phyloP scores from a whole-genome alignment of 2,888 invertebrate species.

The Ennomos fuscantarius region DNA sequence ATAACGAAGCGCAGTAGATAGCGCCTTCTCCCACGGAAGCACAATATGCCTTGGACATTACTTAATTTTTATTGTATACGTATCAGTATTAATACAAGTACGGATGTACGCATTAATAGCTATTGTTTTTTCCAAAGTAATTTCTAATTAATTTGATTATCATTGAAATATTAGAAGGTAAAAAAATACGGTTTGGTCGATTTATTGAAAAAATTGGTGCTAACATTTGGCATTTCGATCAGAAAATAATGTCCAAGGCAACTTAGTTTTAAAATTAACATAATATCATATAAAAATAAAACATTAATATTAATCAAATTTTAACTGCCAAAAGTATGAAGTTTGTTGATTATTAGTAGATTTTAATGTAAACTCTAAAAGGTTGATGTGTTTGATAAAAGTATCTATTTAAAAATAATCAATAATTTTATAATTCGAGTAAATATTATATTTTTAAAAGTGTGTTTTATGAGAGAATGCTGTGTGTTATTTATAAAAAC shows the following conservation, averaged over 20 bases:
- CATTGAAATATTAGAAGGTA: too few relatives aligned
- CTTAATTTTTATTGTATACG: too few relatives aligned
- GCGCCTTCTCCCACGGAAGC: conserved; percentile 5
- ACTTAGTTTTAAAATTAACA: conserved; percentile 35
- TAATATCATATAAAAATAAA: conserved; percentile 36
- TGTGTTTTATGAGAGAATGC: conserved; percentile 39
- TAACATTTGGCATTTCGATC: conserved; percentile 24
- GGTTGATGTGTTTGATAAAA: conserved; percentile 43
- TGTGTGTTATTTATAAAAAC: conserved; percentile 20
- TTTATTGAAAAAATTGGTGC: conserved; percentile 47
- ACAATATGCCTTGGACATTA: conserved; percentile 25
- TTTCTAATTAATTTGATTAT: too few relatives aligned
- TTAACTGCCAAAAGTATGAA: conserved; percentile 43
- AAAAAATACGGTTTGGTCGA: too few relatives aligned
- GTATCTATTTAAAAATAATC: conserved; percentile 45
- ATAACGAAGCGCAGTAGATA: neutral
- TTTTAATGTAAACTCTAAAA: conserved; percentile 42
- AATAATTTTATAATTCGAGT: conserved; percentile 44
- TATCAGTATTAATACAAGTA: too few relatives aligned
- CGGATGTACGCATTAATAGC: too few relatives aligned
- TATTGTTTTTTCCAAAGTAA: too few relatives aligned
- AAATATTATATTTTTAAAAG: conserved; percentile 38
- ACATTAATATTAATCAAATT: conserved; percentile 33
- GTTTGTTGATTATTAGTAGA: conserved; percentile 45
- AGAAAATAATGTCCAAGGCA: conserved; percentile 44